These are phyloP conservation scores for Rotaria macrura DNA, from an alignment of 2,888 invertebrate species.

Conservation along the genomic window DNA sequence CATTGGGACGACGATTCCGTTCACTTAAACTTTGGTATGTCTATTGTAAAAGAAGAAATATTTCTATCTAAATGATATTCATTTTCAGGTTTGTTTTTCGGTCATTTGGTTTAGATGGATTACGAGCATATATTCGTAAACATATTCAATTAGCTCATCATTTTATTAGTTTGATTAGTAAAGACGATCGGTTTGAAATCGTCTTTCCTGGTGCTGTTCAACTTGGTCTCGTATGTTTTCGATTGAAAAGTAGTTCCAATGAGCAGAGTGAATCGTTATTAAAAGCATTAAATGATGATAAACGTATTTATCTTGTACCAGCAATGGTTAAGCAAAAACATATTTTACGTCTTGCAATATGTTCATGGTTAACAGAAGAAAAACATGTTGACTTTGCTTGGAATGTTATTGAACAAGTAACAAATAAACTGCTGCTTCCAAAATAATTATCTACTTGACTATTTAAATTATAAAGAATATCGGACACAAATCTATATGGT, in stretches of 20 bases:
- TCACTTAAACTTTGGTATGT: slow-evolving; percentile 92
- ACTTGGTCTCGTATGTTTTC: slow-evolving; percentile 82
- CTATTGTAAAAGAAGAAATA: slow-evolving; percentile 51
- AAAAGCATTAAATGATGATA: slow-evolving; percentile 72
- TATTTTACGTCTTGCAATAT: slow-evolving; percentile 77
- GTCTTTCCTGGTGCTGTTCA: slow-evolving; percentile 65
- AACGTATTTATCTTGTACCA: slow-evolving; percentile 81
- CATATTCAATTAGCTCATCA: slow-evolving; percentile 31
- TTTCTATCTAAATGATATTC: background rate
- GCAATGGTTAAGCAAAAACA: slow-evolving; percentile 71
- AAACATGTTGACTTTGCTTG: slow-evolving; percentile 74
- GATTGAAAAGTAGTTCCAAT: slow-evolving; percentile 68
- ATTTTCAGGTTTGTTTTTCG: slow-evolving; percentile 68
- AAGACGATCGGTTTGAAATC: slow-evolving; percentile 75
- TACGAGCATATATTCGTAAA: slow-evolving; percentile 65
- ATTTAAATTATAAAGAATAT: background rate
- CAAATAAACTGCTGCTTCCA: slow-evolving; percentile 50
- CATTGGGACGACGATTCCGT: slow-evolving; percentile 67
- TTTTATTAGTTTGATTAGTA: slow-evolving; percentile 60
- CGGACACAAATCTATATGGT: too few species aligned
- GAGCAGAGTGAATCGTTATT: slow-evolving; percentile 69
- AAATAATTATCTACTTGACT: background rate
- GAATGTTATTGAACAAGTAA: slow-evolving; percentile 68
- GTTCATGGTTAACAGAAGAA: slow-evolving; percentile 69
- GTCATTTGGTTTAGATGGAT: slow-evolving; percentile 64